Conservation (phyloP, 1,140 invertebrate species). For the Brachionus manjavacas region DNA sequence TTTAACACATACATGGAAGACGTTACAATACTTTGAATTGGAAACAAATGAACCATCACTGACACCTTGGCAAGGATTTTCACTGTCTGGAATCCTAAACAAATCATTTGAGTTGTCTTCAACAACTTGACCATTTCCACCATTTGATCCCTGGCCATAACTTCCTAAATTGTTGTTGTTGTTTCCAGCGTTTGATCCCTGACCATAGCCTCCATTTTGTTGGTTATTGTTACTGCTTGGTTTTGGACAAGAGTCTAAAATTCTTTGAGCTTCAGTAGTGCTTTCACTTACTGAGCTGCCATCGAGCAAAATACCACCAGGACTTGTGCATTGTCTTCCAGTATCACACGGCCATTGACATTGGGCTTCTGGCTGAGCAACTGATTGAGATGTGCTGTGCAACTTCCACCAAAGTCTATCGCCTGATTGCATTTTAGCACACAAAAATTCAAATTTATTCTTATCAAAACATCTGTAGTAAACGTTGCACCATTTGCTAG, state of each 20-base stretch:
- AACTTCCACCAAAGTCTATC: constrained; percentile 39
- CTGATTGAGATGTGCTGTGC: constrained; percentile 26
- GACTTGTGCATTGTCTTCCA: constrained; percentile 6
- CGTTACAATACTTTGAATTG: constrained; percentile 32
- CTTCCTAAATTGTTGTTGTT: not conserved
- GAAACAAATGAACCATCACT: constrained; percentile 23
- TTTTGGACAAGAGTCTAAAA: constrained; percentile 30
- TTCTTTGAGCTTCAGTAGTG: not conserved
- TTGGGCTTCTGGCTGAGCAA: constrained; percentile 2
- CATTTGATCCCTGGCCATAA: not conserved
- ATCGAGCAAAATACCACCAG: constrained; percentile 36
- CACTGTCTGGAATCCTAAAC: constrained; percentile 15
- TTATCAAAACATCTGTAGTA: constrained; percentile 32
- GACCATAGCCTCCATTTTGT: not conserved
- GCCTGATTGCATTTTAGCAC: not conserved
- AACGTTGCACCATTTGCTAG: constrained; percentile 41
- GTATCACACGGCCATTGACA: constrained; percentile 40
- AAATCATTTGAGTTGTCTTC: constrained; percentile 28
- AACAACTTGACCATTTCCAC: not conserved
- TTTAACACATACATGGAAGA: constrained; percentile 36
- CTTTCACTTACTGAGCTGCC: not conserved
- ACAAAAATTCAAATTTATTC: constrained; percentile 33
- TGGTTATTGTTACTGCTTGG: not conserved
- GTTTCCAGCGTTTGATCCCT: not conserved
- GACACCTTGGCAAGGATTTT: constrained; percentile 21